Percentiles rank a stretch among this genome's conserved stretches.
Conservation (phyloP, 2,797 vertebrate genomes). For the Pseudomugil tenellus region DNA sequence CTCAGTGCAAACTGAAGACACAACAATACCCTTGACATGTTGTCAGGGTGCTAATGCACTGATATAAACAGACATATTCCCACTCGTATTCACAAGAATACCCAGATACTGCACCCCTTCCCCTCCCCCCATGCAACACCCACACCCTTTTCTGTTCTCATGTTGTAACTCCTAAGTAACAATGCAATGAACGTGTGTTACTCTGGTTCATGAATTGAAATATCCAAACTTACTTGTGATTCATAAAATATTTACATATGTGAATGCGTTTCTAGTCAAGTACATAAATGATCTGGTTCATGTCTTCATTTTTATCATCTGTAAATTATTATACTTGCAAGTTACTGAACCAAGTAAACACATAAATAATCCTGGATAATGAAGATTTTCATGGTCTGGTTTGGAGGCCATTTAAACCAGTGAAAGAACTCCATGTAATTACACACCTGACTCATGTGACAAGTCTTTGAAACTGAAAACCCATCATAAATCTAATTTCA, state of each 20-base stretch:
- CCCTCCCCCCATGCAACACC: no score
- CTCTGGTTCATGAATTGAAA: slow-evolving; percentile 2
- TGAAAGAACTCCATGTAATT: slow-evolving; percentile 15
- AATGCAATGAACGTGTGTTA: slow-evolving; percentile 1
- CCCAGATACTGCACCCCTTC: no score
- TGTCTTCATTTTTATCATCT: slow-evolving; percentile 6
- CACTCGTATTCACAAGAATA: slow-evolving; percentile 25
- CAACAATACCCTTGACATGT: slow-evolving; percentile 48
- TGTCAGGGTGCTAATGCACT: slow-evolving; percentile 55
- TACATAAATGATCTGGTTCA: slow-evolving; percentile 7
- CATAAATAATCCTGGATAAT: slow-evolving; percentile 23
- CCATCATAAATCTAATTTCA: slow-evolving; percentile 74
- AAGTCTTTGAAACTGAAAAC: slow-evolving; percentile 64
- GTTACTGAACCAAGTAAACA: slow-evolving; percentile 10
- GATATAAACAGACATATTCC: slow-evolving; percentile 26
- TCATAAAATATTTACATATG: background rate
- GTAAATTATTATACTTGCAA: slow-evolving; percentile 23
- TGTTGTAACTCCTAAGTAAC: slow-evolving; percentile 11
- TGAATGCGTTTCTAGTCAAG: background rate
- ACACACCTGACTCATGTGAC: slow-evolving; percentile 36
- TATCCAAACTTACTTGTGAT: background rate
- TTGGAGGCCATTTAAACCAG: slow-evolving; percentile 26
- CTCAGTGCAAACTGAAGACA: slow-evolving; percentile 39
- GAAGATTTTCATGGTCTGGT: slow-evolving; percentile 19
- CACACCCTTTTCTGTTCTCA: slow-evolving; percentile 10